Evolutionary conservation across 2,888 invertebrate genomes (phyloP).

Genomic region (Apodemia zela): DNA sequence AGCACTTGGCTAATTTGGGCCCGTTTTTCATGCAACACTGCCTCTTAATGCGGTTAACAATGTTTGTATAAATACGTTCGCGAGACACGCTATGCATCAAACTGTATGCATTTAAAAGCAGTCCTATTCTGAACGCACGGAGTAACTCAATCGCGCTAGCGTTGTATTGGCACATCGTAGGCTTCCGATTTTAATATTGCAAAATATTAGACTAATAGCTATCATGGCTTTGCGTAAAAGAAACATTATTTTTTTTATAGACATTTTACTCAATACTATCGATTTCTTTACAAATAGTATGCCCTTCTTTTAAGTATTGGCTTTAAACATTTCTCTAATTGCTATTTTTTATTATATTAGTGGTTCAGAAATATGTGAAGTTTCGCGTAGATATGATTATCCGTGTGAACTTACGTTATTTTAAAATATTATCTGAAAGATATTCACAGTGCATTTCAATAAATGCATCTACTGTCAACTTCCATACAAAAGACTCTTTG

Average conservation of each 20-base stretch:
- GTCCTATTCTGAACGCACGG: conserved; percentile 34
- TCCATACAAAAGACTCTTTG: too few relatives aligned
- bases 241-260: not conserved
- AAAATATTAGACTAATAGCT: conserved; percentile 8
- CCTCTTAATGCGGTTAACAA: conserved; percentile 49
- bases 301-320: too few relatives aligned
- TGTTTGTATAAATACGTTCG: conserved; percentile 40
- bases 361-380: too few relatives aligned
- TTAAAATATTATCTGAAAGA: too few relatives aligned
- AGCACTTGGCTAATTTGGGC: conserved; percentile 60
- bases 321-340: too few relatives aligned
- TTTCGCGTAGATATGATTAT: too few relatives aligned
- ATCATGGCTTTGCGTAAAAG: conserved; percentile 3
- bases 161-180: conserved; percentile 27
- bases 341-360: too few relatives aligned
- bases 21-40: conserved; percentile 70
- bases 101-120: conserved; percentile 37
- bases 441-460: too few relatives aligned
- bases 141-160: conserved; percentile 25
- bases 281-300: too few relatives aligned
- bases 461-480: too few relatives aligned
- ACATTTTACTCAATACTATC: not conserved
- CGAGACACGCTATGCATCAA: conserved; percentile 34
- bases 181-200: conserved; percentile 10
- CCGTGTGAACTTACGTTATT: too few relatives aligned